Conservation (phyloP, 2,888 invertebrate genomes). For the Heteromurus nitidus region DNA sequence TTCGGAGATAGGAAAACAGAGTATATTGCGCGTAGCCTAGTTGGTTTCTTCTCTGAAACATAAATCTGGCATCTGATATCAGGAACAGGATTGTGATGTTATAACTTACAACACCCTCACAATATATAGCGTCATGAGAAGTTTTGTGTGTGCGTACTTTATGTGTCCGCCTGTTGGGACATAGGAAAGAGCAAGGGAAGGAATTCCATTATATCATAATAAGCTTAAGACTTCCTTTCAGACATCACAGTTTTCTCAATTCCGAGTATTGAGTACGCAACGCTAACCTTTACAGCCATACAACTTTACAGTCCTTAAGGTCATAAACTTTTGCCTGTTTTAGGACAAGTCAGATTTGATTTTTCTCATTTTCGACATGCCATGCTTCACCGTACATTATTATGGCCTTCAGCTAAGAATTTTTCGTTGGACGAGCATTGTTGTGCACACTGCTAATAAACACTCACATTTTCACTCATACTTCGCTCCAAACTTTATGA, state of each 20-base stretch:
- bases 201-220: conserved; percentile 45
- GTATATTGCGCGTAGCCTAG: background rate
- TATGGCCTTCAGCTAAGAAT: too few species aligned
- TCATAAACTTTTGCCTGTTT: conserved; percentile 47
- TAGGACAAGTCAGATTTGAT: background rate
- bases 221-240: conserved; percentile 48
- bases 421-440: too few species aligned
- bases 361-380: too few species aligned
- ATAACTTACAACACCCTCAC: conserved; percentile 1
- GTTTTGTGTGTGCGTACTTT: background rate
- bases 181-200: background rate
- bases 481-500: too few species aligned
- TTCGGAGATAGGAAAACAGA: background rate
- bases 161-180: background rate
- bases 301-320: conserved; percentile 38
- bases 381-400: too few species aligned
- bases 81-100: conserved; percentile 10
- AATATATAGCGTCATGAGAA: background rate
- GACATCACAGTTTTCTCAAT: conserved; percentile 1
- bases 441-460: too few species aligned
- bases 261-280: background rate
- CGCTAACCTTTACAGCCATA: background rate
- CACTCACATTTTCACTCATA: too few species aligned
- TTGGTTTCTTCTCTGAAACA: background rate
- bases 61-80: conserved; percentile 12